Conservation (phyloP, 2,797 vertebrate genomes). For the Apogon talboti region DNA sequence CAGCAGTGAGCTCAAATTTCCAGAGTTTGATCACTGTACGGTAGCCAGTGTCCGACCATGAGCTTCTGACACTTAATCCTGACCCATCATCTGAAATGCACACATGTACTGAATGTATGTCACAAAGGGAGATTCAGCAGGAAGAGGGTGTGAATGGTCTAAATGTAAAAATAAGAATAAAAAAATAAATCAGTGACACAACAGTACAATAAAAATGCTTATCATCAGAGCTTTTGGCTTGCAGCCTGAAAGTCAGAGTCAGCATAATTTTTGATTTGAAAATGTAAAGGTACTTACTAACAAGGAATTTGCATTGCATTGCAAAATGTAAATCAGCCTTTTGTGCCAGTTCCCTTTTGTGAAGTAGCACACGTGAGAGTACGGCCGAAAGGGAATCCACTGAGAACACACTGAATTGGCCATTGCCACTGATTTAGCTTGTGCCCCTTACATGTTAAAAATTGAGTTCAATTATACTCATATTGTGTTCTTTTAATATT, state of each 20-base stretch:
- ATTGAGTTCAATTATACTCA: constrained; percentile 11
- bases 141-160: constrained; percentile 7
- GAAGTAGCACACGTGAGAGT: constrained; percentile 47
- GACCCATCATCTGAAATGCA: not conserved
- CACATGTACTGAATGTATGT: constrained; percentile 10
- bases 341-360: constrained; percentile 56
- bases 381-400: constrained; percentile 47
- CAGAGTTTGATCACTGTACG: no score
- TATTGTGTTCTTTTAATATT: constrained; percentile 10
- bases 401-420: constrained; percentile 38
- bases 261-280: constrained; percentile 76
- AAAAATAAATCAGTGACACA: constrained; percentile 56
- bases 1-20: no score
- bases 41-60: no score
- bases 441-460: constrained; percentile 20
- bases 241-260: constrained; percentile 61
- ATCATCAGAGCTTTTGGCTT: constrained; percentile 62
- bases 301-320: constrained; percentile 67
- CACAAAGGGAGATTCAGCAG: constrained; percentile 22
- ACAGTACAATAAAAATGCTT: constrained; percentile 66
- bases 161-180: constrained; percentile 38
- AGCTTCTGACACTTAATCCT: no score
- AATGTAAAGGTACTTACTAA: constrained; percentile 71
- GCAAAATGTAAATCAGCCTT: constrained; percentile 77
- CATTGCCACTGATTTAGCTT: constrained; percentile 32